phyloP scores from a whole-genome alignment of 1,140 invertebrate species.

The Sarcophaga bullata region DNA sequence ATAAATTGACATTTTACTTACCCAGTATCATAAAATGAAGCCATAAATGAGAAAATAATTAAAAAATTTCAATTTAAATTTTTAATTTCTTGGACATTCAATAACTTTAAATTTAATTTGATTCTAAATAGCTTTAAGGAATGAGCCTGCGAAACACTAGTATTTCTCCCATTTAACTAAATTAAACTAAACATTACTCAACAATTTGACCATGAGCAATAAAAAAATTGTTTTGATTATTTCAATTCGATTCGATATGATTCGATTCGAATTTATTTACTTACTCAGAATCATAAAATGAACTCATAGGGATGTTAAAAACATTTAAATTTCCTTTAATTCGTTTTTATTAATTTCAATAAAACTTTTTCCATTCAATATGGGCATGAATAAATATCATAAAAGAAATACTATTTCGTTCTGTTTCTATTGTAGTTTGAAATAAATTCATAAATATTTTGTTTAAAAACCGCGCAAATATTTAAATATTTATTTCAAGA shows the following conservation, averaged over 20 bases:
- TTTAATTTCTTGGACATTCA: no score
- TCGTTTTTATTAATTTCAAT: neutral
- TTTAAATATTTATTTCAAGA: no score
- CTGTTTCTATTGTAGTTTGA: neutral
- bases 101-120: no score
- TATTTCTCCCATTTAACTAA: no score
- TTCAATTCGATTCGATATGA: no score
- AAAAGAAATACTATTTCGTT: neutral
- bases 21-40: no score
- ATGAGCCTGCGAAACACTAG: no score
- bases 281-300: constrained; percentile 47
- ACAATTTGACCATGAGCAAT: neutral
- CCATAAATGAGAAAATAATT: no score
- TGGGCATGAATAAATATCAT: neutral
- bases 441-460: constrained; percentile 7
- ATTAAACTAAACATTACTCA: neutral
- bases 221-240: neutral
- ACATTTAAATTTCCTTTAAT: constrained; percentile 19
- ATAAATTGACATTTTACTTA: no score
- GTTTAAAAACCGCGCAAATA: neutral
- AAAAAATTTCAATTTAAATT: no score
- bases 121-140: no score
- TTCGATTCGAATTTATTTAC: constrained; percentile 16
- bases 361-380: neutral
- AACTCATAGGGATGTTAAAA: constrained; percentile 45